Evolutionary conservation across 2,113 vertebrate species (phyloP).

Genomic region (Ahaetulla prasina): DNA sequence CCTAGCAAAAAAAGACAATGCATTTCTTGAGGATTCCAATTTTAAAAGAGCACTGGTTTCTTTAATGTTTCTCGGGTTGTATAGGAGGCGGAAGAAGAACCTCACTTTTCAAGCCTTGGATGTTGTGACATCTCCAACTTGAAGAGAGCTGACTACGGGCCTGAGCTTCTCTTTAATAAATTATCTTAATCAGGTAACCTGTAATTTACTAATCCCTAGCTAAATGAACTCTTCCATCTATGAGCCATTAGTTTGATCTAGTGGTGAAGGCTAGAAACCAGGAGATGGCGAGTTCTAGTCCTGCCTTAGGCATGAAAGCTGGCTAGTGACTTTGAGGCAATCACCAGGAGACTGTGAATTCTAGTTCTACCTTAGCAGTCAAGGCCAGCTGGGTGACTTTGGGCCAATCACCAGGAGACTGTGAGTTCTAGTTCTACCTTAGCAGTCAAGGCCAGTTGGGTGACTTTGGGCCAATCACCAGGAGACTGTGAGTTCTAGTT

Average conservation of each 20-base stretch:
- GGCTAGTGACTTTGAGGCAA: no score
- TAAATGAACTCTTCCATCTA: background rate
- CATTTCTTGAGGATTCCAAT: background rate
- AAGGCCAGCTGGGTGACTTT: no score
- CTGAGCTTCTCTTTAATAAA: background rate
- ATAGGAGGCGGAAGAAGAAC: background rate
- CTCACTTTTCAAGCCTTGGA: background rate
- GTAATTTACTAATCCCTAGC: background rate
- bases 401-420: no score
- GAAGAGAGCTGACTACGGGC: background rate
- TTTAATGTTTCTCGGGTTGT: background rate
- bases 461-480: no score
- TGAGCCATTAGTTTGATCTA: background rate
- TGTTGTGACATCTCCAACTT: background rate
- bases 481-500: no score
- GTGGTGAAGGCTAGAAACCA: background rate
- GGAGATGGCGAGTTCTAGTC: background rate
- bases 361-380: no score
- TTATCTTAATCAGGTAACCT: background rate
- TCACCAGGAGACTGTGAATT: no score
- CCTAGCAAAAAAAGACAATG: background rate
- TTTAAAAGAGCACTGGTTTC: background rate
- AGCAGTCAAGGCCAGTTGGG: no score
- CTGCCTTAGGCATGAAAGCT: no score
- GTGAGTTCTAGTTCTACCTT: no score